Evolutionary conservation across 1,140 invertebrate species (phyloP).

Genomic region (Pogonus chalceus): DNA sequence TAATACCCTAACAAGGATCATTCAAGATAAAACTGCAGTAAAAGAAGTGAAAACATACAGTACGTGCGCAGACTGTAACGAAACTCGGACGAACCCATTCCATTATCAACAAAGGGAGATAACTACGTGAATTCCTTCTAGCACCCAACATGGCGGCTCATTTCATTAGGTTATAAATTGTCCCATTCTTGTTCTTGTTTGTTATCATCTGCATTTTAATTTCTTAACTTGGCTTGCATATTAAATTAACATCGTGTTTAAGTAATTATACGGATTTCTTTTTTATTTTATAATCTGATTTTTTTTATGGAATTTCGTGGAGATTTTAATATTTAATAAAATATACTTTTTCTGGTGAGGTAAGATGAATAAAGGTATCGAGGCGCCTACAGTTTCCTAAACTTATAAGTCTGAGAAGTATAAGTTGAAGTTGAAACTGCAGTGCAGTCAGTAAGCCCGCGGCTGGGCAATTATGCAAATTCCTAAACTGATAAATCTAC

Average conservation of each 20-base stretch:
- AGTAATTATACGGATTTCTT: too few relatives aligned
- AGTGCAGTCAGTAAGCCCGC: too few relatives aligned
- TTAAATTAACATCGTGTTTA: too few relatives aligned
- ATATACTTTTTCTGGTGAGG: too few relatives aligned
- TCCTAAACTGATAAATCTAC: not conserved
- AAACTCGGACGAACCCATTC: not conserved
- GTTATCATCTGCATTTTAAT: not conserved
- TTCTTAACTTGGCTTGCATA: too few relatives aligned
- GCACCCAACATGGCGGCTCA: not conserved
- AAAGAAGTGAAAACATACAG: not conserved
- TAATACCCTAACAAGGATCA: not conserved
- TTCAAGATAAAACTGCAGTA: not conserved
- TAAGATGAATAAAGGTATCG: too few relatives aligned
- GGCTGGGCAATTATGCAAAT: not conserved
- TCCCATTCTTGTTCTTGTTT: not conserved
- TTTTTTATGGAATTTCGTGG: too few relatives aligned
- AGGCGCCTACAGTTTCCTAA: too few relatives aligned
- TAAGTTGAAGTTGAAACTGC: too few relatives aligned
- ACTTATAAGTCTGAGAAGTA: too few relatives aligned
- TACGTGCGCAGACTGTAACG: not conserved
- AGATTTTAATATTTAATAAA: too few relatives aligned
- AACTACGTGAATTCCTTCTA: not conserved
- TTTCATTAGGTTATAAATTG: not conserved
- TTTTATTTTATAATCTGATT: too few relatives aligned
- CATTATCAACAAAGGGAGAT: not conserved